These are phyloP conservation scores for Drosophila athabasca DNA, from an alignment of 1,140 invertebrate genomes.

Conservation along the genomic window DNA sequence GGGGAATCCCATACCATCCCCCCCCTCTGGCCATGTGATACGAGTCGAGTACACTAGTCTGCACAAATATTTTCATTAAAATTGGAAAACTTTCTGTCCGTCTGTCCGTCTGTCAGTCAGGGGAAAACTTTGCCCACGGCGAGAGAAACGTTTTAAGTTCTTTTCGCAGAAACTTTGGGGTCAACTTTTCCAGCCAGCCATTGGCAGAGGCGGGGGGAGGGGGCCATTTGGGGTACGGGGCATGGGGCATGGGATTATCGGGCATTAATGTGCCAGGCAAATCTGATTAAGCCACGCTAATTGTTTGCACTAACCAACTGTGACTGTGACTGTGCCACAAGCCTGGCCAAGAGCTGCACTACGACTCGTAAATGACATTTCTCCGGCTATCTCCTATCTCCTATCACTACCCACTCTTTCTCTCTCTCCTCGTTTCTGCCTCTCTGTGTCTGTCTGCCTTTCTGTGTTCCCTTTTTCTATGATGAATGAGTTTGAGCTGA, in stretches of 20 bases:
- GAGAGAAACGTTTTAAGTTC: conserved; percentile 54
- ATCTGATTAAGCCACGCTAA: conserved; percentile 72
- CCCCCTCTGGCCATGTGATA: conserved; percentile 7
- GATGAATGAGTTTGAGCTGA: conserved; percentile 69
- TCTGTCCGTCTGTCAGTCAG: conserved; percentile 9
- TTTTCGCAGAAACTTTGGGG: conserved; percentile 39
- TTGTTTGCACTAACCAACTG: conserved; percentile 59
- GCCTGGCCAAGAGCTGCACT: conserved; percentile 34
- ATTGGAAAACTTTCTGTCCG: conserved; percentile 58
- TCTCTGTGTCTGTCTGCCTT: conserved; percentile 6
- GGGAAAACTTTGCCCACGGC: conserved; percentile 37
- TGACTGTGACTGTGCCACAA: conserved; percentile 51
- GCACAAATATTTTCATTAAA: conserved; percentile 69
- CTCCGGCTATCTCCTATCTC: neutral
- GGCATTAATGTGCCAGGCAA: conserved; percentile 48
- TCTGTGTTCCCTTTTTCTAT: conserved; percentile 32
- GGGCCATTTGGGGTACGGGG: too few species aligned
- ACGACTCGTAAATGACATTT: conserved; percentile 51
- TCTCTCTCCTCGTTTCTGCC: neutral
- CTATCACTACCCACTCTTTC: neutral
- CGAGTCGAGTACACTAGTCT: conserved; percentile 41
- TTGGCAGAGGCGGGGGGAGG: conserved; percentile 3
- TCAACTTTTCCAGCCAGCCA: conserved; percentile 36
- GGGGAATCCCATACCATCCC: conserved; percentile 3
- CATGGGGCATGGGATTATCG: conserved; percentile 27